Base-by-base conservation (phyloP, 2,797 vertebrate species). In the Neopelma chrysocephalum region DNA sequence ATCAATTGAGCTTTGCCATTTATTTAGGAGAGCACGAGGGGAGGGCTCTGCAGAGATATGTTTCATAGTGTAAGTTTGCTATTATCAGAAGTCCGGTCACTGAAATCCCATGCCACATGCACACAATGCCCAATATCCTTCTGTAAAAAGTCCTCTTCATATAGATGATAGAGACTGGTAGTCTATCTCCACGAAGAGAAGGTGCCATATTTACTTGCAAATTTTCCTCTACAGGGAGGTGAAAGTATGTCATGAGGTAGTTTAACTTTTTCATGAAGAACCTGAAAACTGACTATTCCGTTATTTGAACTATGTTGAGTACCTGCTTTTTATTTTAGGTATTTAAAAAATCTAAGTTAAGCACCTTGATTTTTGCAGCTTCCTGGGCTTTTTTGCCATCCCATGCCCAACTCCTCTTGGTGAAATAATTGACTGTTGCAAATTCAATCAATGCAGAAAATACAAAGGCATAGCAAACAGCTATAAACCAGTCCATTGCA, bases 401-500 rank as follows among this genome's bases (percentile, higher is more conserved):
- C 99, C 99, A 99, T 47, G 99, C 99, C 99, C 99, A 99, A 96
- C 99, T 99, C 96, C 99, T 98, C 97, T 99, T 99, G 84, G 99
- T 99, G 95, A 99, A 99, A 97, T 99, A 99, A 98, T 99, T 99
- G 70, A 99, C 99, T 0, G 99, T 99, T 91, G 99, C 99, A 57
- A 99, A 99, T 96, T 99, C 99, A 38, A 99, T 99, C 83, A 99
- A 98, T 8, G 99, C 99, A 4, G 99, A 99, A 98, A 99, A 99
- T 73, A 99, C 99, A 26, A 99, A 99, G 62, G 99, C 99, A 8
- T 99, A 99, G 96, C 99, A 99, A 83, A 99, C 99, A 1, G 99
- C 99, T 45, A 99, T 99, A 97, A 99, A 99, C 99, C 99, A 99
- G 98, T 99, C 99, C 99, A 99, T 99, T 65, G 99, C 99, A 3